Evolutionary conservation across 2,888 invertebrate genomes (phyloP).

Genomic region (Helobdella robusta): DNA sequence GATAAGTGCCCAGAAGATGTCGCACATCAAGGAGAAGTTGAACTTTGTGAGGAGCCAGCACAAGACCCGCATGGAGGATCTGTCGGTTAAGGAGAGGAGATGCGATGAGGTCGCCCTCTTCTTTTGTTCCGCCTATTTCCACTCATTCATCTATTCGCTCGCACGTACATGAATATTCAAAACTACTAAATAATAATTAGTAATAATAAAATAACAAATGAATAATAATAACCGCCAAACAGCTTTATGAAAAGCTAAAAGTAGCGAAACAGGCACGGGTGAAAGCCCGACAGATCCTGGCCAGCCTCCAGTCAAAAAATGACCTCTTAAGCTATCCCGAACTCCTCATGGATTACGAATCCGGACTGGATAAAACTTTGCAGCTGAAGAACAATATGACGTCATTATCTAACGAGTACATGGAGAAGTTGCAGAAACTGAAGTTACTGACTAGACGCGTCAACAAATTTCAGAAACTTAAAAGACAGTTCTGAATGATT

Average conservation of each 20-base stretch:
- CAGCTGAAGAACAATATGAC: not conserved
- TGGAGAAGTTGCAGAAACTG: not conserved
- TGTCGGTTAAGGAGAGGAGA: constrained; percentile 5
- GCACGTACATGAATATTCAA: no score
- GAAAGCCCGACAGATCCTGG: constrained; percentile 15
- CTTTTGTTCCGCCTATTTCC: no score
- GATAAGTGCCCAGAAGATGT: constrained; percentile 19
- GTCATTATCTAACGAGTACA: not conserved
- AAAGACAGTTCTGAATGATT: no score
- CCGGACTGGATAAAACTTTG: constrained; percentile 15
- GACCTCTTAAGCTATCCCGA: constrained; percentile 24
- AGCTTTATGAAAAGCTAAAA: constrained; percentile 18
- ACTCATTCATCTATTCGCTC: no score
- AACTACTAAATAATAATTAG: no score
- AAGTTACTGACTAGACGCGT: constrained; percentile 4
- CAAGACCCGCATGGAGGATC: constrained; percentile 4
- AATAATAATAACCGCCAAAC: no score
- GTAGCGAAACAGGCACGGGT: constrained; percentile 8
- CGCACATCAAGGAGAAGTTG: constrained; percentile 20
- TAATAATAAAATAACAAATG: no score
- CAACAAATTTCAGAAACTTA: no score
- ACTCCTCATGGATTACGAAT: constrained; percentile 24
- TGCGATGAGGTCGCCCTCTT: constrained; percentile 21
- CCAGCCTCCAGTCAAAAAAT: constrained; percentile 18
- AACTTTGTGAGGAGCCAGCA: constrained; percentile 19